Conservation (phyloP, 2,888 invertebrate species). For the Hirtodrosophila duncani region DNA sequence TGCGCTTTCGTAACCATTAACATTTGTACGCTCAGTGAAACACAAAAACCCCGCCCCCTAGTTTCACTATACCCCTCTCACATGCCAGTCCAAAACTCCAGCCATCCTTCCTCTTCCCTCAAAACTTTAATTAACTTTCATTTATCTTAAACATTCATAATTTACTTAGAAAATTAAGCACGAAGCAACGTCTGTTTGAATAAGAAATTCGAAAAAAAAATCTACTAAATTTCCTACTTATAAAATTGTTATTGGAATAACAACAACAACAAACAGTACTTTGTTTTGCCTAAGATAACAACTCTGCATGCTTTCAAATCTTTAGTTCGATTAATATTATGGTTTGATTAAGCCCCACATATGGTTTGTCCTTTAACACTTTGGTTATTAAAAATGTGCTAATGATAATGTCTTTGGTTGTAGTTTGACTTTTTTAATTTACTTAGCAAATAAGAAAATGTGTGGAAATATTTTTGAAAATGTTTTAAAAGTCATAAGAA, state of each 20-base stretch:
- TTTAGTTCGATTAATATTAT: conserved; percentile 45
- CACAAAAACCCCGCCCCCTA: conserved; percentile 28
- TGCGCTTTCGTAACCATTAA: conserved; percentile 41
- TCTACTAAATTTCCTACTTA: no score
- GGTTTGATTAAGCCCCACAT: conserved; percentile 48
- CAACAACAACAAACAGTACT: conserved; percentile 32
- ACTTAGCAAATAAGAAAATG: conserved; percentile 43
- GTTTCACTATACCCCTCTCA: conserved; percentile 21
- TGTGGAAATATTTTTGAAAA: conserved; percentile 50
- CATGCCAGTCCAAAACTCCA: conserved; percentile 6
- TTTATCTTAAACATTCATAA: conserved; percentile 44
- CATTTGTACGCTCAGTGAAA: conserved; percentile 26
- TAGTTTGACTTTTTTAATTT: conserved; percentile 57
- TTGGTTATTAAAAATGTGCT: conserved; percentile 62
- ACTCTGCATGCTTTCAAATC: conserved; percentile 59
- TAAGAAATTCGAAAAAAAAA: conserved; percentile 14
- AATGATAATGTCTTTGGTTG: conserved; percentile 56
- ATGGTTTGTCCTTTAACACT: conserved; percentile 72
- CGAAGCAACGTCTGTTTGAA: conserved; percentile 46
- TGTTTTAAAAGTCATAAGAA: no score
- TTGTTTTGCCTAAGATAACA: conserved; percentile 64
- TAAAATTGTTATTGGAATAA: background rate
- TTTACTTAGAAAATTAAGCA: conserved; percentile 47
- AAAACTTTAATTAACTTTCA: conserved; percentile 58
- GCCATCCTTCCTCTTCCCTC: conserved; percentile 11